Conservation (phyloP, 2,113 vertebrate species). For the Dolichallabes microphthalmus region DNA sequence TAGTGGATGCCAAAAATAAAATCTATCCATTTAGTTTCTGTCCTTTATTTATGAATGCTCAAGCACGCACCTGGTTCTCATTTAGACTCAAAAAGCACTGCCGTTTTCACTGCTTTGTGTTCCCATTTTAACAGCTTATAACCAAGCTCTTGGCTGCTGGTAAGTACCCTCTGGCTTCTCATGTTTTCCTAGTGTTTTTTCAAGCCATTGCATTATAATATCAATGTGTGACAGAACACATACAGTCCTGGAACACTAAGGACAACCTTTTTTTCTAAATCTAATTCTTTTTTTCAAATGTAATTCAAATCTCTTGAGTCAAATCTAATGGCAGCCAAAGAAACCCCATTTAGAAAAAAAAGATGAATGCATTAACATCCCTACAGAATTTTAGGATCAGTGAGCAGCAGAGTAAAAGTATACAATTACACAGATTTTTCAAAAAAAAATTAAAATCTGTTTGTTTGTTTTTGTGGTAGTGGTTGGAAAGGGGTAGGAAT, state of each 20-base stretch:
- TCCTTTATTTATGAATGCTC: not conserved
- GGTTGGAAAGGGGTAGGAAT: not conserved
- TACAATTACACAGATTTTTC: no score
- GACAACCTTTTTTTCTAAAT: no score
- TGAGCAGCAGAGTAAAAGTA: no score
- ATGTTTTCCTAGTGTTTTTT: slow-evolving; percentile 6
- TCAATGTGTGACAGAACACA: not conserved
- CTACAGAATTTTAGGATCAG: not conserved
- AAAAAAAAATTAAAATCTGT: no score
- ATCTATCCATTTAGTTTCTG: not conserved
- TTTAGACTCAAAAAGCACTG: slow-evolving; percentile 14
- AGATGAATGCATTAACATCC: not conserved
- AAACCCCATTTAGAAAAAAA: not conserved
- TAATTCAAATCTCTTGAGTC: not conserved
- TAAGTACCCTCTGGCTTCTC: slow-evolving; percentile 20
- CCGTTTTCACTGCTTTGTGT: not conserved
- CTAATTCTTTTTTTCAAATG: not conserved
- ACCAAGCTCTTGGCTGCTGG: slow-evolving; percentile 11
- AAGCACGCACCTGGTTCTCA: slow-evolving; percentile 37
- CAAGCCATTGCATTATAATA: not conserved
- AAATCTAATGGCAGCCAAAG: slow-evolving; percentile 4
- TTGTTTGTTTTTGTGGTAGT: no score
- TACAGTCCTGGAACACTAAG: not conserved
- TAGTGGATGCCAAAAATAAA: not conserved
- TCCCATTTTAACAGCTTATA: slow-evolving; percentile 19